Percentiles rank a stretch among this genome's conserved stretches.
phyloP scores from a whole-genome alignment of 2,113 vertebrate species.

The Urocynchramus pylzowi region DNA sequence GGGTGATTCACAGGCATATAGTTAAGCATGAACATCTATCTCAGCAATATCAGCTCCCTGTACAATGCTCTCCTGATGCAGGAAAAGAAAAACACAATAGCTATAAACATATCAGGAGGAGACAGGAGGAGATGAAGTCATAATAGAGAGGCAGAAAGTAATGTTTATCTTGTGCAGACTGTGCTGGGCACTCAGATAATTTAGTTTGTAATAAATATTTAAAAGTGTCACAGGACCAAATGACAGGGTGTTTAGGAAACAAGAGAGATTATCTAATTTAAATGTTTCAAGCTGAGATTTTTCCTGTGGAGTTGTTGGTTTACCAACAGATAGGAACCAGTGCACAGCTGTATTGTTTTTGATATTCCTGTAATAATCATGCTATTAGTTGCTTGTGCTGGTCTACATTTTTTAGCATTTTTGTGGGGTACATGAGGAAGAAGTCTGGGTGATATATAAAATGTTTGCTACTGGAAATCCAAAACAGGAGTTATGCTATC shows the following conservation, averaged over 20 bases:
- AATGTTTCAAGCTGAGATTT: slow-evolving; percentile 57
- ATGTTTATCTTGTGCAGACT: slow-evolving; percentile 39
- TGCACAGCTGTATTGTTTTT: slow-evolving; percentile 4
- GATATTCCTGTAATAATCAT: slow-evolving; percentile 24
- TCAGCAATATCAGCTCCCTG: not conserved
- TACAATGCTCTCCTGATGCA: not conserved
- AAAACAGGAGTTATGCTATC: slow-evolving; percentile 26
- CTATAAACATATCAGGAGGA: slow-evolving; percentile 12
- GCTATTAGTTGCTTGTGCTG: slow-evolving; percentile 51
- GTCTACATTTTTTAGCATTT: slow-evolving; percentile 7
- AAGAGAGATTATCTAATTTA: slow-evolving; percentile 59
- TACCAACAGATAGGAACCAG: slow-evolving; percentile 17
- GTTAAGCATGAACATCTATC: not conserved
- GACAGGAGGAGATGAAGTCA: slow-evolving; percentile 29
- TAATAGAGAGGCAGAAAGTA: slow-evolving; percentile 20
- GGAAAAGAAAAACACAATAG: not conserved
- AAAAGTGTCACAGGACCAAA: slow-evolving; percentile 43
- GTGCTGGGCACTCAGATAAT: slow-evolving; percentile 46
- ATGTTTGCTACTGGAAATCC: slow-evolving; percentile 32
- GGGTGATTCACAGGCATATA: not conserved
- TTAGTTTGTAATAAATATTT: slow-evolving; percentile 60
- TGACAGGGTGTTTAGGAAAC: slow-evolving; percentile 55
- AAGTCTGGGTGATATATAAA: not conserved
- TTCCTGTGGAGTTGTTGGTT: slow-evolving; percentile 49
- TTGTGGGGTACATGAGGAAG: not conserved